Conservation (phyloP, 2,797 vertebrate species). For the Martes flavigula region DNA sequence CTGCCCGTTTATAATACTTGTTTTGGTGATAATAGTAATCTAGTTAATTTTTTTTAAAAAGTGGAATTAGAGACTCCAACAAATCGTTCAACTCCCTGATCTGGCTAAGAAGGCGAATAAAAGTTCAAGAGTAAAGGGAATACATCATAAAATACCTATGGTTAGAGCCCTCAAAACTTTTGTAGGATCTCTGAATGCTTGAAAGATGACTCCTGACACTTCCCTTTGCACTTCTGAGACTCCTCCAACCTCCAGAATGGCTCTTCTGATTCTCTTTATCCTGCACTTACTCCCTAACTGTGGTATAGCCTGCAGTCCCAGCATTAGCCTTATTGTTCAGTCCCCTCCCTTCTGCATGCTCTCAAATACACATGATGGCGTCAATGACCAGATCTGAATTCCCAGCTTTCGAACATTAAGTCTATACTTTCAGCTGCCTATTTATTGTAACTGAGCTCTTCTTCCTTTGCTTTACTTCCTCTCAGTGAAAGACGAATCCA, state of each 20-base stretch:
- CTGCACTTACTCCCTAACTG: background rate
- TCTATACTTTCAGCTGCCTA: background rate
- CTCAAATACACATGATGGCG: background rate
- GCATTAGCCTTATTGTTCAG: background rate
- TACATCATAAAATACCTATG: background rate
- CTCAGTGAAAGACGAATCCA: background rate
- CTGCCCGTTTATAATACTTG: background rate
- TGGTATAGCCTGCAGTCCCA: background rate
- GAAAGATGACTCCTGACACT: background rate
- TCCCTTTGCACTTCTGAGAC: background rate
- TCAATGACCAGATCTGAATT: background rate
- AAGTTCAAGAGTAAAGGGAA: background rate
- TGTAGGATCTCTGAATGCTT: background rate
- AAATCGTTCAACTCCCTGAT: background rate
- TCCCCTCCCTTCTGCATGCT: background rate
- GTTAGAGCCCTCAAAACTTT: background rate
- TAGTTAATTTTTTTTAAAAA: background rate
- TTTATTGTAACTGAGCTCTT: background rate
- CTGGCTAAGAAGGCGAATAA: background rate
- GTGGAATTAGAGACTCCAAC: background rate
- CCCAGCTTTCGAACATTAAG: background rate
- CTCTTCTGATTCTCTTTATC: background rate
- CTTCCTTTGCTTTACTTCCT: background rate
- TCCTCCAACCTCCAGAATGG: background rate
- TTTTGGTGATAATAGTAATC: conserved; percentile 12